phyloP scores from a whole-genome alignment of 2,888 invertebrate genomes.

The Netelia virgata region DNA sequence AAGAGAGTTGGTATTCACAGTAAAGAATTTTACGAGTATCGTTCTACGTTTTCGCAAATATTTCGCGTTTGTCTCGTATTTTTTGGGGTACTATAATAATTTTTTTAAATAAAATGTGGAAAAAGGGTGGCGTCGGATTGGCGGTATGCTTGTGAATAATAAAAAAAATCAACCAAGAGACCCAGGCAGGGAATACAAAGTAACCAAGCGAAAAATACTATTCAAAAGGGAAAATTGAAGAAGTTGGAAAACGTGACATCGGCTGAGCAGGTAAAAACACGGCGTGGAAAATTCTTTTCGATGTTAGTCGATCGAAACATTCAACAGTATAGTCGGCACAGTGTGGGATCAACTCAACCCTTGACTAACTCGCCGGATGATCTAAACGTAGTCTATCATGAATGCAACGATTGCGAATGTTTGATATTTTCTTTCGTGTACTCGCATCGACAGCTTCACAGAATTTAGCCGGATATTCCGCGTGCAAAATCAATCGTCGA shows the following conservation, averaged over 20 bases:
- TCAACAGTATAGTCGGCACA: conserved; percentile 26
- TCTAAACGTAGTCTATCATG: neutral
- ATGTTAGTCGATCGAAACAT: neutral
- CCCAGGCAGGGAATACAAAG: conserved; percentile 16
- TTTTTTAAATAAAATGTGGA: conserved; percentile 4
- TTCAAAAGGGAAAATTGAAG: conserved; percentile 12
- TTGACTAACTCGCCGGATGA: neutral
- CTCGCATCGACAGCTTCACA: neutral
- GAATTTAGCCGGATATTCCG: neutral
- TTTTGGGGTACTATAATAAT: neutral
- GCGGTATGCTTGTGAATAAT: conserved; percentile 8
- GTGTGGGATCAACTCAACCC: conserved; percentile 49
- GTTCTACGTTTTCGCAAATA: conserved; percentile 19
- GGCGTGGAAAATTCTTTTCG: conserved; percentile 13
- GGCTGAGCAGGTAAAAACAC: conserved; percentile 21
- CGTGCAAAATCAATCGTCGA: neutral
- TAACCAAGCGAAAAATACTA: conserved; percentile 28
- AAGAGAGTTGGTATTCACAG: neutral
- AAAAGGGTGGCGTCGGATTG: conserved; percentile 21
- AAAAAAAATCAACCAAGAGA: conserved; percentile 9
- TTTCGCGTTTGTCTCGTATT: conserved; percentile 13
- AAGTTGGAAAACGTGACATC: conserved; percentile 19
- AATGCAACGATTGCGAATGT: conserved; percentile 15
- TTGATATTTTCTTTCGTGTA: neutral
- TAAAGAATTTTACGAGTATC: conserved; percentile 2